phyloP scores from a whole-genome alignment of 2,888 invertebrate genomes.

The Eupithecia subfuscata region DNA sequence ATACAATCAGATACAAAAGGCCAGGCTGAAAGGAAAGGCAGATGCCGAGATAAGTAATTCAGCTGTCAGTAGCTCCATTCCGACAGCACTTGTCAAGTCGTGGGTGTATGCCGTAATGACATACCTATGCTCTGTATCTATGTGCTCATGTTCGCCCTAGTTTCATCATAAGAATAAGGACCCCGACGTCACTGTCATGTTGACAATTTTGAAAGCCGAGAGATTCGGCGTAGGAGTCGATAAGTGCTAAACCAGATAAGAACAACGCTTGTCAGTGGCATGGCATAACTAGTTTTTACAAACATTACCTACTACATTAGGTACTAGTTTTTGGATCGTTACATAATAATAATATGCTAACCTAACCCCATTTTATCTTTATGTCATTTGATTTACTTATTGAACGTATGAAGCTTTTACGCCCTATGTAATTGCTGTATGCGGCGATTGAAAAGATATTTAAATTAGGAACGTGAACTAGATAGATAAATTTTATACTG shows the following conservation, averaged over 20 bases:
- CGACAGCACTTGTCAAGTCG: conserved; percentile 35
- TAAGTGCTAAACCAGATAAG: conserved; percentile 36
- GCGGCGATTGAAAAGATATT: conserved; percentile 1
- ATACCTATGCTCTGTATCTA: conserved; percentile 27
- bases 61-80: conserved; percentile 46
- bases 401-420: background rate
- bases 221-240: conserved; percentile 29
- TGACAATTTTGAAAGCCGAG: conserved; percentile 51
- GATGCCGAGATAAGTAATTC: conserved; percentile 58
- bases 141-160: conserved; percentile 45
- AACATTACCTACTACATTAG: background rate
- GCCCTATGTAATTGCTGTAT: background rate
- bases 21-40: conserved; percentile 46
- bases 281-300: background rate
- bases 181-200: conserved; percentile 47
- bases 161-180: conserved; percentile 57
- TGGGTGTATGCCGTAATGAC: conserved; percentile 17
- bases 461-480: conserved; percentile 8
- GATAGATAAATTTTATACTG: conserved; percentile 21
- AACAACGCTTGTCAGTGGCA: conserved; percentile 11
- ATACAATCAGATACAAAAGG: conserved; percentile 35
- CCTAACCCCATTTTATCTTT: background rate
- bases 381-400: background rate
- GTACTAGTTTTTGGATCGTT: background rate
- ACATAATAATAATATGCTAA: background rate